Conservation (phyloP, 2,113 vertebrate species). For the Callaeas wilsoni region DNA sequence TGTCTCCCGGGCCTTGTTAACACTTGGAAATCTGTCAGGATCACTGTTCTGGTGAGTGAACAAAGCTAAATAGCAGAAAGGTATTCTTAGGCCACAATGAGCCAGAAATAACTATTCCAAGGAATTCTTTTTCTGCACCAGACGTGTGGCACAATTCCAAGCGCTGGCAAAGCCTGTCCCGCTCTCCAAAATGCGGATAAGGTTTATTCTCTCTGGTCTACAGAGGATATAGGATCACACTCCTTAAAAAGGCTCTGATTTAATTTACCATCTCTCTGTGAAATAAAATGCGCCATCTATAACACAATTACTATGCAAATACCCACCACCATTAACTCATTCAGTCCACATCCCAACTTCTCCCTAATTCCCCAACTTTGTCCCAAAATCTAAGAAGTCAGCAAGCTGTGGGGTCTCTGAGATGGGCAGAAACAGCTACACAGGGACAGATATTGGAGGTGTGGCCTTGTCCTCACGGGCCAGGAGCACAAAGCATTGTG, state of each 20-base stretch:
- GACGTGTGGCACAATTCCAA: background rate
- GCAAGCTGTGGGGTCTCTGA: background rate
- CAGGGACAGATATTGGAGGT: background rate
- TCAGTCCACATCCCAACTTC: background rate
- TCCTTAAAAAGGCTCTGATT: background rate
- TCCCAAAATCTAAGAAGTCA: background rate
- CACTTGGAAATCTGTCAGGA: conserved; percentile 23
- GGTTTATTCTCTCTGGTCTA: background rate
- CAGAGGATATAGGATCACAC: background rate
- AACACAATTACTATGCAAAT: background rate
- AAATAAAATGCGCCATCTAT: background rate
- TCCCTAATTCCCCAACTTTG: background rate
- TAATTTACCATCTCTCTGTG: background rate
- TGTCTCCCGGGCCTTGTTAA: conserved; percentile 6
- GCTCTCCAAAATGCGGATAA: background rate
- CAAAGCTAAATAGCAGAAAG: conserved; percentile 29
- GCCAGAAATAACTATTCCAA: background rate
- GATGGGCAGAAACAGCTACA: background rate
- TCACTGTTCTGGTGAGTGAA: background rate
- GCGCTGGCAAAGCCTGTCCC: background rate
- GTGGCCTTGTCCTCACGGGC: background rate
- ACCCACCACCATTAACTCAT: background rate
- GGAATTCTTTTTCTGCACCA: background rate
- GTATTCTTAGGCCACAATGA: background rate
- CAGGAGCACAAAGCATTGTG: background rate